Evolutionary conservation across 2,113 vertebrate genomes (phyloP), one percentile per base, ranked within the genome.

Genomic region (Tamias sibiricus): DNA sequence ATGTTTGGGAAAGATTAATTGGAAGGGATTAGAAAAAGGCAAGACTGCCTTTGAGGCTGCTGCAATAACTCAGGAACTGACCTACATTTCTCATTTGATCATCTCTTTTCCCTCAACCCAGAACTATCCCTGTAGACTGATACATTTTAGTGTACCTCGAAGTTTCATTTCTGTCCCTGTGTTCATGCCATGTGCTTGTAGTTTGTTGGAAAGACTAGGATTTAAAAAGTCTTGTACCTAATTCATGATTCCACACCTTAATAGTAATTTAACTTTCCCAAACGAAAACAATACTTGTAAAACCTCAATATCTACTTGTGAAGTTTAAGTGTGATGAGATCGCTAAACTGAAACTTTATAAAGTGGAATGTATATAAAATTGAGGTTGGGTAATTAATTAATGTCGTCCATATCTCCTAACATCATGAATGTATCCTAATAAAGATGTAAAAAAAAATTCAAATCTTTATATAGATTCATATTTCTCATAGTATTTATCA

Each of bases 1-100:
- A 91, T 40, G 11, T 89, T 95, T 95, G 88, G 84, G 79, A 93
- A 87, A 94, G 92, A 97, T 93, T 91, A 95, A 93, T 84, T 82
- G 72, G 37, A 88, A 91, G 54, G 72, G 37, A 82, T 90, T 94
- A 90, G 35, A 35, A 85, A 89, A 94, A 93, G 59, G 68, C 57
- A 95, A 71, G 42, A 28, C 54, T 66, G 40, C 1, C 62, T 89
- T 66, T 59, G 52, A 91, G 71, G 62, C 32, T 54, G 62, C 62
- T 83, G 62, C 47, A 54, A 26, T 87, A 85, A 95, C 49, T 89
- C 90, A 93, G 49, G 84, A 37, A 82, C 69, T 95, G 92, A 89
- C 75, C n/a, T 84, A 22, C 26, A 86, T 89, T 95, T 88, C 77
- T 91, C 83, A 54, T 52, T 28, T 44, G 35, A 84, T 84, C 68